Percentiles rank a stretch among this genome's conserved stretches.
phyloP scores from a whole-genome alignment of 2,888 invertebrate species.

The Oscheius sp. region DNA sequence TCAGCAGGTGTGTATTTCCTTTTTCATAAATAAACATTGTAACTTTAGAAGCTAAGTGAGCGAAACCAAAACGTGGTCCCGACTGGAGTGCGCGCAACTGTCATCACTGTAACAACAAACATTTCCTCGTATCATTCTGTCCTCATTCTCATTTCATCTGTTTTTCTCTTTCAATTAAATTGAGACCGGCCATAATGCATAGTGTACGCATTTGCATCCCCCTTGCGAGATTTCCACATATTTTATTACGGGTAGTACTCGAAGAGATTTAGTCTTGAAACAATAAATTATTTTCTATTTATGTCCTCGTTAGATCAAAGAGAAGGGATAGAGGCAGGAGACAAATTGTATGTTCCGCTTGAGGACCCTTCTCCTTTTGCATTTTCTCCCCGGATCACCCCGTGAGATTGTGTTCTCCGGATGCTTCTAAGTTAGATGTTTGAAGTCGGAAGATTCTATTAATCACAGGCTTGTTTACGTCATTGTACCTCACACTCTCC shows the following conservation, averaged over 20 bases:
- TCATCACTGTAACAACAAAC: neutral
- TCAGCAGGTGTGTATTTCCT: slow-evolving; percentile 20
- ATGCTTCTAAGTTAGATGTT: neutral
- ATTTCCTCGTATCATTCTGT: neutral
- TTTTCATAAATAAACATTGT: neutral
- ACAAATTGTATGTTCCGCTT: slow-evolving; percentile 21
- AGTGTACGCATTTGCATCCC: neutral
- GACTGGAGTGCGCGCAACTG: neutral
- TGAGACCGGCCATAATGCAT: neutral
- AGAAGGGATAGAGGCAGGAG: neutral
- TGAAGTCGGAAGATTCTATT: neutral
- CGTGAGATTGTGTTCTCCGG: neutral
- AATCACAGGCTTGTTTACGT: neutral
- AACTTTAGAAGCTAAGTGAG: slow-evolving; percentile 2
- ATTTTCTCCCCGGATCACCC: neutral
- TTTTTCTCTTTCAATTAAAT: neutral
- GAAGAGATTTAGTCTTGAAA: neutral
- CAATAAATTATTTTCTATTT: slow-evolving; percentile 17
- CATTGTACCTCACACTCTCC: neutral
- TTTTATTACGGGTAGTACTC: slow-evolving; percentile 2
- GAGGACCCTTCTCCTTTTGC: slow-evolving; percentile 13
- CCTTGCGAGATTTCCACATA: slow-evolving; percentile 11
- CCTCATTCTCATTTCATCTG: neutral
- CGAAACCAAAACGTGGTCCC: slow-evolving; percentile 3
- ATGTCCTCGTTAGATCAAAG: neutral